Conservation (phyloP, 2,888 invertebrate species). For the Parnassius mnemosyne region DNA sequence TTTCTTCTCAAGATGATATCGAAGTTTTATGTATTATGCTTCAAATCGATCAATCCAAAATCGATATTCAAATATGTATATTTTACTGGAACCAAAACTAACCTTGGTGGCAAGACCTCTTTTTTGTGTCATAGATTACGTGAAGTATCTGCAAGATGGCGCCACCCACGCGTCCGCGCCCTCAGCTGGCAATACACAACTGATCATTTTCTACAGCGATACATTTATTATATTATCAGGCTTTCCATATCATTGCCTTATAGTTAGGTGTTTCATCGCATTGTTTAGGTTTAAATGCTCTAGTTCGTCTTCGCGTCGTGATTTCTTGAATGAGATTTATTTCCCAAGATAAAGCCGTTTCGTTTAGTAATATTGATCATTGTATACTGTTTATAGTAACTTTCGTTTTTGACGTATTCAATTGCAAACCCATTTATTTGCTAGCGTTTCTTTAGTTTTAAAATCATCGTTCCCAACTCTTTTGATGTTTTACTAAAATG, state of each 20-base stretch:
- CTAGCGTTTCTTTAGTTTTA: too few species aligned
- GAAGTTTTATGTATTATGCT: too few species aligned
- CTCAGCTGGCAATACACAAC: slow-evolving; percentile 14
- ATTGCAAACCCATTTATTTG: too few species aligned
- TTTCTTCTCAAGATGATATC: too few species aligned
- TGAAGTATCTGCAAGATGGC: slow-evolving; percentile 8
- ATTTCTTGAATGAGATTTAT: too few species aligned
- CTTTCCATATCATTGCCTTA: slow-evolving; percentile 17
- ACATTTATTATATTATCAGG: slow-evolving; percentile 21
- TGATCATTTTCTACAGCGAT: slow-evolving; percentile 17
- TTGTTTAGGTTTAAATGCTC: slow-evolving; percentile 19
- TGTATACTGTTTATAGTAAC: neutral
- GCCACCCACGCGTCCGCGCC: slow-evolving; percentile 17
- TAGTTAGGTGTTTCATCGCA: slow-evolving; percentile 11
- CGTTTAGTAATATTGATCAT: too few species aligned
- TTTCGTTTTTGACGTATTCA: neutral
- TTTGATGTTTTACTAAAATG: too few species aligned
- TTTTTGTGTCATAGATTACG: slow-evolving; percentile 2
- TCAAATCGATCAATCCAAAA: too few species aligned
- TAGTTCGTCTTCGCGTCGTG: too few species aligned
- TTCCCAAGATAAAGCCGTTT: too few species aligned
- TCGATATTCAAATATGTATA: too few species aligned
- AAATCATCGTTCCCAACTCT: too few species aligned
- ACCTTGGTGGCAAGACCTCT: slow-evolving; percentile 9
- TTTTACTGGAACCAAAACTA: slow-evolving; percentile 2